A percentile compares a stretch with the other conserved stretches of the same genome.
phyloP scores from a whole-genome alignment of 92 coral and sea anemone species.

The Metridium senile region DNA sequence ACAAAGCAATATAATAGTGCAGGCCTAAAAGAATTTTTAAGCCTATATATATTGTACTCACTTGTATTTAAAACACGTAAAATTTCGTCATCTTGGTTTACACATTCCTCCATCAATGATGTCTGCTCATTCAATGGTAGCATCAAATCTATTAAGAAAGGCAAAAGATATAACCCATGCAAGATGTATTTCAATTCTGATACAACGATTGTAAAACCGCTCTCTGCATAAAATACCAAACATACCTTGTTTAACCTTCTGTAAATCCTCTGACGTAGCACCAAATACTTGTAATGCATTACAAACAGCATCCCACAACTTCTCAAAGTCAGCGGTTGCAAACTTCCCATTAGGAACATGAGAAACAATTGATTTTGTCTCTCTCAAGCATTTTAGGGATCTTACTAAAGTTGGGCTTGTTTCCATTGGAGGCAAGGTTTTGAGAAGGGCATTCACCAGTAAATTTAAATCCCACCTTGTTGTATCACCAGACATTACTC shows the following conservation, averaged over 20 bases:
- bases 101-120: no score
- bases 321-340: neutral
- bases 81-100: no score
- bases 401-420: neutral
- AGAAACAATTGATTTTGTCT: neutral
- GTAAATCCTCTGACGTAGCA: conserved; percentile 8
- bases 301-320: conserved; percentile 10
- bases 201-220: no score
- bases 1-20: no score
- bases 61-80: no score
- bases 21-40: no score
- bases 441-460: neutral
- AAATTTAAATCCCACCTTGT: conserved; percentile 5
- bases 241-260: conserved; percentile 11
- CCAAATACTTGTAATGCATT: conserved; percentile 1
- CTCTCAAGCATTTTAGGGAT: conserved; percentile 8
- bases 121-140: no score
- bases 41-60: no score
- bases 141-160: no score
- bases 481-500: conserved; percentile 10
- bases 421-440: neutral
- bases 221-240: no score
- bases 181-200: no score
- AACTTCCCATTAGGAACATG: neutral
- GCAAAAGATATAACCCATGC: no score